Evolutionary conservation across 2,113 vertebrate species (phyloP).

Genomic region (Myotis yumanensis): DNA sequence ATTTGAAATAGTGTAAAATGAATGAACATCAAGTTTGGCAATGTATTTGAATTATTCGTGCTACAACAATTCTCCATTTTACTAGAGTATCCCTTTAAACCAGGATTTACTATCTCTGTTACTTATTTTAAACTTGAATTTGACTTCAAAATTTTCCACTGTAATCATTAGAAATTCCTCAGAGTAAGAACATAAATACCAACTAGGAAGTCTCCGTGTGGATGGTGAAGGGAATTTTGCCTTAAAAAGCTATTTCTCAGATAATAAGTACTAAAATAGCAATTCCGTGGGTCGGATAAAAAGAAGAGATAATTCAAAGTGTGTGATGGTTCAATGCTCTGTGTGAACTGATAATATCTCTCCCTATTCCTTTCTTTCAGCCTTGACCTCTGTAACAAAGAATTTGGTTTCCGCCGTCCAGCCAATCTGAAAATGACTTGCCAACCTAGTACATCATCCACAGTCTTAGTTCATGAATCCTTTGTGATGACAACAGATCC

Average conservation of each 20-base stretch:
- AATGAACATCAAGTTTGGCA: not conserved
- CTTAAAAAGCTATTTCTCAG: conserved; percentile 38
- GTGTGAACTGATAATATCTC: conserved; percentile 9
- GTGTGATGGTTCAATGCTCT: not conserved
- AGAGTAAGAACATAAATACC: not conserved
- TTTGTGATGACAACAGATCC: conserved; percentile 57
- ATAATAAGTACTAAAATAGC: conserved; percentile 32
- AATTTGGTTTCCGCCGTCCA: conserved; percentile 7
- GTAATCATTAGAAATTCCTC: not conserved
- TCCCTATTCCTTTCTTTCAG: not conserved
- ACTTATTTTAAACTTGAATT: not conserved
- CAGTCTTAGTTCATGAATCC: conserved; percentile 31
- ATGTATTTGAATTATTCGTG: not conserved
- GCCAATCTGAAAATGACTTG: not conserved
- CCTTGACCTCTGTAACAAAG: conserved; percentile 34
- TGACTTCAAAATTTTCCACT: not conserved
- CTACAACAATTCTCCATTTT: not conserved
- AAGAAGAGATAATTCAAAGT: conserved; percentile 33
- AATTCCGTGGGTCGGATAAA: conserved; percentile 27
- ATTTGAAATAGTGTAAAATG: conserved; percentile 10
- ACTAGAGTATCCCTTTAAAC: not conserved
- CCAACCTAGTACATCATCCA: not conserved
- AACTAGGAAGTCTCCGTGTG: not conserved
- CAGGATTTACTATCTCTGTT: not conserved
- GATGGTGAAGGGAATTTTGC: conserved; percentile 21